Conservation (phyloP, 2,888 invertebrate species). For the Scaptomyza polygonia region DNA sequence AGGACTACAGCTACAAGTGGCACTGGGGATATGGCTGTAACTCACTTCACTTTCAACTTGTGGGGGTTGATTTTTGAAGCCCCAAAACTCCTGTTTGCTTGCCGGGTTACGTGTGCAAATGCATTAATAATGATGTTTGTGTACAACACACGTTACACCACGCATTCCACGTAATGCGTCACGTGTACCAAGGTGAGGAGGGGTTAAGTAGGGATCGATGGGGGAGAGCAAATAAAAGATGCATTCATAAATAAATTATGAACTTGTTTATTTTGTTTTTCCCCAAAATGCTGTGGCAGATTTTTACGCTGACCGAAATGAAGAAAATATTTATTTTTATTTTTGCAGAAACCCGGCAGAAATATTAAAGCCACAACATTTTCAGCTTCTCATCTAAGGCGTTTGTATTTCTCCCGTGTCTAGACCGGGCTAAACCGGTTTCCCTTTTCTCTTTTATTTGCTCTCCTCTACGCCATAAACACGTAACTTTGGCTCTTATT, state of each 20-base stretch:
- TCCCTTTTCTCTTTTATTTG: neutral
- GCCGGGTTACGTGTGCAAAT: constrained; percentile 65
- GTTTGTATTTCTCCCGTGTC: constrained; percentile 29
- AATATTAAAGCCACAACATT: constrained; percentile 27
- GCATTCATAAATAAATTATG: constrained; percentile 58
- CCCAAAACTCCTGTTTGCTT: constrained; percentile 3
- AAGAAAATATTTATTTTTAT: neutral
- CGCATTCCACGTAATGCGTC: constrained; percentile 73
- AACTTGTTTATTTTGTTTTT: constrained; percentile 33
- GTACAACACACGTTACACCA: constrained; percentile 64
- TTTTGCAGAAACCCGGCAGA: constrained; percentile 3
- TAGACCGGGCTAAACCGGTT: constrained; percentile 35
- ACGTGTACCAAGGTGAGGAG: constrained; percentile 48
- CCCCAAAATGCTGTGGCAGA: constrained; percentile 37
- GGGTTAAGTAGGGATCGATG: neutral
- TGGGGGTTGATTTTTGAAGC: constrained; percentile 55
- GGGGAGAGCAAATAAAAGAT: constrained; percentile 17
- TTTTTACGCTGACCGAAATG: constrained; percentile 37
- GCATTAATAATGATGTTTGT: constrained; percentile 79
- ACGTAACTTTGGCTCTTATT: constrained; percentile 31
- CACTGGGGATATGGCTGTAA: constrained; percentile 48
- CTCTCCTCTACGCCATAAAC: neutral
- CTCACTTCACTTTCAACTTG: neutral
- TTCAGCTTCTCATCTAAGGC: constrained; percentile 15
- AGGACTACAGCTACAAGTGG: constrained; percentile 59